Base-by-base conservation (phyloP, 2,888 invertebrate species). In the Dasypolia templi region DNA sequence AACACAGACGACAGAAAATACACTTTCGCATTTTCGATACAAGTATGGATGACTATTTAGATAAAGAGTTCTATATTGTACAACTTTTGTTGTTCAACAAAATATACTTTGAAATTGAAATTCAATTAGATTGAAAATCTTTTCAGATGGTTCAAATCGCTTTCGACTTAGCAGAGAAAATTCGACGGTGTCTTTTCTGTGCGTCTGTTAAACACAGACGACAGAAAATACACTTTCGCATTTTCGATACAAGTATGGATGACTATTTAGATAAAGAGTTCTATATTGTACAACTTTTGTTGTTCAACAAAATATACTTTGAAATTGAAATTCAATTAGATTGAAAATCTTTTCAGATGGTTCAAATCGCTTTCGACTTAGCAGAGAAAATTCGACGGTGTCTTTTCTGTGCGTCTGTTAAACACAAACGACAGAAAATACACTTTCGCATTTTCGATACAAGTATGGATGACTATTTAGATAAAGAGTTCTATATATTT, bases 401-500 rank as follows among this genome's bases (percentile, higher is more conserved):
- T n/a, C n/a, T n/a, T n/a, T n/a, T n/a, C n/a, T n/a, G n/a, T n/a
- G n/a, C n/a, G n/a, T n/a, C n/a, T n/a, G n/a, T n/a, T n/a, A n/a
- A n/a, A n/a, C n/a, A n/a, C 55, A 19, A 29, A 32, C 55, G 19
- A 56, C 55, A 19, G 9, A 29, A 32, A 29, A 29, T 19, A 32
- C 9, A 56, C 9, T 9, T 19, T 29, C 55, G 11, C 19, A 19
- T 32, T 19, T 26, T 29, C 7, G 7, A 29, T 29, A 19, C 9
- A 7, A 29, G 1, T 35, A 59, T 17, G 4, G 39, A 39, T 39
- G 39, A 39, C 39, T n/a, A 29, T 29, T 7, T 11, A 42, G 11
- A 44, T 9, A 12, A 59, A 55, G 17, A 58, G 26, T 29, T 39
- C 22, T 51, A 42, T 11, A 32, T 65, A 39, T 77, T 64, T 53